phyloP scores from a whole-genome alignment of 2,888 invertebrate species.

The Rhopalosiphum nymphaeae region DNA sequence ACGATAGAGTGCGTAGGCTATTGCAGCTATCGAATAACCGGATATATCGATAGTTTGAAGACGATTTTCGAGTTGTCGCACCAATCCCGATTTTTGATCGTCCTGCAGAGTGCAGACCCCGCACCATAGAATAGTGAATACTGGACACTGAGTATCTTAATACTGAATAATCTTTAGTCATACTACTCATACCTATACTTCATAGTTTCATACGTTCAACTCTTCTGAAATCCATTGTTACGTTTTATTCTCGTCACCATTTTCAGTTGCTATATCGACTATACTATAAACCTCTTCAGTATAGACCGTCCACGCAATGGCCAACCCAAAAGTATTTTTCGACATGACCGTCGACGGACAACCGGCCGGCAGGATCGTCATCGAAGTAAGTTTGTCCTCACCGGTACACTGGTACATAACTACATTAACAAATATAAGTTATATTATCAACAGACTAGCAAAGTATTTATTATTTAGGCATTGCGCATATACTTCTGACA shows the following conservation, averaged over 20 bases:
- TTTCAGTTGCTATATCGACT: neutral
- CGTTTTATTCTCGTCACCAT: neutral
- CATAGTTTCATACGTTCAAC: neutral
- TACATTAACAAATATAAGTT: neutral
- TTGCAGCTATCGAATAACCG: neutral
- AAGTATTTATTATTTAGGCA: neutral
- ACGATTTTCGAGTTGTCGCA: neutral
- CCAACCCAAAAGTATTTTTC: constrained; percentile 87
- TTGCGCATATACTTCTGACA: neutral
- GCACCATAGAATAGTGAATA: too few species aligned
- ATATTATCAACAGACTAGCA: neutral
- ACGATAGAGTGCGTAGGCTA: too few species aligned
- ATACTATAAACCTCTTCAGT: neutral
- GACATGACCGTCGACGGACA: constrained; percentile 87
- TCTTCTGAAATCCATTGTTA: neutral
- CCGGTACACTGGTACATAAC: neutral
- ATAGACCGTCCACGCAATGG: constrained; percentile 70
- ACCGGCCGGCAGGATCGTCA: constrained; percentile 85
- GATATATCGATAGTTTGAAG: neutral
- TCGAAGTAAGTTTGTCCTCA: constrained; percentile 81
- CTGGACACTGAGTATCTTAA: too few species aligned
- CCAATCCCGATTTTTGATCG: neutral
- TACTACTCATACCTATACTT: neutral
- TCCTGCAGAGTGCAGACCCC: neutral
- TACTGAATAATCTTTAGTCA: too few species aligned